Base-by-base conservation (phyloP, 1,140 invertebrate genomes). In the Drosophila rufa region DNA sequence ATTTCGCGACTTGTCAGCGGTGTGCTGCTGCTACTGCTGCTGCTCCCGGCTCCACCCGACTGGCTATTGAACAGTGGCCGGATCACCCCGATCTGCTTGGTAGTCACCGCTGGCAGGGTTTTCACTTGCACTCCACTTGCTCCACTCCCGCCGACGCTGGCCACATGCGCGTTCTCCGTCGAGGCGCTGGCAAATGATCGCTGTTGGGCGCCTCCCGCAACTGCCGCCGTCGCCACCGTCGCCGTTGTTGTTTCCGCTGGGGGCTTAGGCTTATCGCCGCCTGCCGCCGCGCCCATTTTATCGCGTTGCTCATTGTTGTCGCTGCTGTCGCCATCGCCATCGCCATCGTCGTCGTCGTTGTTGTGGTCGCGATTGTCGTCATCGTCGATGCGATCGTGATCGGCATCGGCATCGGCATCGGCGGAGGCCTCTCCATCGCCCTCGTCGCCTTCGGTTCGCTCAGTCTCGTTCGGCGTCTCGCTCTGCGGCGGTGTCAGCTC, bases 231-330 rank as follows among this genome's bases (percentile, higher is more conserved):
- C 45, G 46, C 25, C 40, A 42, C 36, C 43, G 56, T 30, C 6
- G 22, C 15, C 14, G 51, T 38, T 55, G 14, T 38, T 55, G 53
- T 36, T 60, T 82, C 80, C 80, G 70, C 43, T 59, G 60, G 57
- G 50, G 61, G 95, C 96, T 91, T 95, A 95, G 19, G 95, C 93
- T 96, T 96, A 83, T 96, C 96, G 45, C 93, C 96, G 45, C 93
- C 93, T 80, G 93, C 82, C 66, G 64, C 87, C 68, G 67, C 87
- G 81, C 90, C 91, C 78, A 91, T 75, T 76, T 83, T 91, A 92
- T 82, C 84, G 85, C 84, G 73, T 79, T 66, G 66, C 68, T 53
- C 74, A 69, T 51, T 64, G 76, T 67, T 51, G 74, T 45, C 60
- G 67, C 25, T 71, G 38, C 38, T 69, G 51, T 59, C 62, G 51